A percentile compares a stretch with the other conserved stretches of the same genome.
Conservation (phyloP, 2,113 vertebrate species). For the Parus major region DNA sequence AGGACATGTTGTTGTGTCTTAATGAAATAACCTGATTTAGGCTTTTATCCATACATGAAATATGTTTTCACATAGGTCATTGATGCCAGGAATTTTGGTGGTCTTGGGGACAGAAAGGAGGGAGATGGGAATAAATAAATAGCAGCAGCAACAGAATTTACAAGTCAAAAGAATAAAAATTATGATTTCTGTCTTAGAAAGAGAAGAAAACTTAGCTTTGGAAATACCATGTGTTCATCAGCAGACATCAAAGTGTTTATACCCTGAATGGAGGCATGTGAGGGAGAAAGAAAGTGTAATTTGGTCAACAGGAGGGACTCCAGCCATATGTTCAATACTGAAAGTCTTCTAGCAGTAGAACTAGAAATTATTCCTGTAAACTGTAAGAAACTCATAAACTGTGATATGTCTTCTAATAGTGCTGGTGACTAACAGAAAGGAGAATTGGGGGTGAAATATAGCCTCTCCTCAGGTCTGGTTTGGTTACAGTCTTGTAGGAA, state of each 20-base stretch:
- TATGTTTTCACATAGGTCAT: not conserved
- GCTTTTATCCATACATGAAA: not conserved
- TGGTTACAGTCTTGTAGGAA: not conserved
- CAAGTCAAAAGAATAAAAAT: not conserved
- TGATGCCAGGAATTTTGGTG: not conserved
- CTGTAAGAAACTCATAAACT: not conserved
- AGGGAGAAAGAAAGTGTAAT: not conserved
- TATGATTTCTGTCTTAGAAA: not conserved
- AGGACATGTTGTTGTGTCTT: conserved; percentile 10
- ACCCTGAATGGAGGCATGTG: not conserved
- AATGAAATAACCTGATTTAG: not conserved
- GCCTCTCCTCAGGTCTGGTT: not conserved
- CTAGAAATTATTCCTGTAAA: not conserved
- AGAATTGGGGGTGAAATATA: not conserved
- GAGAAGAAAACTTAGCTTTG: not conserved
- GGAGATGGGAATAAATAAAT: not conserved
- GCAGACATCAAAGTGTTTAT: not conserved
- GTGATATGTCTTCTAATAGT: not conserved
- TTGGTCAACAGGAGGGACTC: not conserved
- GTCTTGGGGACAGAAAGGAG: not conserved
- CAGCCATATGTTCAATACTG: not conserved
- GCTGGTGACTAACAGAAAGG: not conserved
- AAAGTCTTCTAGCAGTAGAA: not conserved
- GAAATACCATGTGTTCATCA: not conserved
- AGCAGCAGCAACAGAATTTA: not conserved